Evolutionary conservation across 2,888 invertebrate species (phyloP).

Genomic region (Uropetala carovei): DNA sequence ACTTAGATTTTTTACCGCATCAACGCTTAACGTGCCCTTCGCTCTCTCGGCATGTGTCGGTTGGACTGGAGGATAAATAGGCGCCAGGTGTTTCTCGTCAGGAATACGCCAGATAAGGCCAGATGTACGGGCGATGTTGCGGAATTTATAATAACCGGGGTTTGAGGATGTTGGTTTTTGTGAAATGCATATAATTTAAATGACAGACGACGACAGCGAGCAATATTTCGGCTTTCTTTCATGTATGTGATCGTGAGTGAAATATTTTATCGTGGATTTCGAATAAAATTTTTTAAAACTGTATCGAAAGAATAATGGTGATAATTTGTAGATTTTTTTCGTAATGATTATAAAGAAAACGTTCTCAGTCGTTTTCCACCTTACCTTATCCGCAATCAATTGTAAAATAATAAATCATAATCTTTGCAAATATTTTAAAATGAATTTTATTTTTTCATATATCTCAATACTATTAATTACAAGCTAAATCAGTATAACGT

Average conservation of each 20-base stretch:
- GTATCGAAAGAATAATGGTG: no score
- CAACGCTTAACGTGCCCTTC: background rate
- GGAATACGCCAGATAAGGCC: background rate
- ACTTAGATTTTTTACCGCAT: background rate
- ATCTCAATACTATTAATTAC: no score
- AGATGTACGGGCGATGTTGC: background rate
- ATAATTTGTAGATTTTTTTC: no score
- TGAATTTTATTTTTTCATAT: no score
- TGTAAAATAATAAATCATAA: no score
- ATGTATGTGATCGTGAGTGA: background rate
- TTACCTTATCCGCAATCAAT: no score
- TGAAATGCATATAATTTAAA: background rate
- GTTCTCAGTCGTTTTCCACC: no score
- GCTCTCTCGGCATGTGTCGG: background rate
- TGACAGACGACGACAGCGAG: background rate
- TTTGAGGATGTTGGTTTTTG: background rate
- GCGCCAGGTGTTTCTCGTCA: background rate
- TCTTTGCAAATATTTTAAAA: no score
- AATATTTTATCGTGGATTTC: no score
- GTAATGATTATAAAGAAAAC: no score
- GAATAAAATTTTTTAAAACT: no score
- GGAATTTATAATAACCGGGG: background rate
- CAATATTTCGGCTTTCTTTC: background rate
- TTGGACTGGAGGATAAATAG: background rate
- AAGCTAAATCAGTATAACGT: no score